Conservation (phyloP, 2,113 vertebrate genomes). For the Notothenia coriiceps region DNA sequence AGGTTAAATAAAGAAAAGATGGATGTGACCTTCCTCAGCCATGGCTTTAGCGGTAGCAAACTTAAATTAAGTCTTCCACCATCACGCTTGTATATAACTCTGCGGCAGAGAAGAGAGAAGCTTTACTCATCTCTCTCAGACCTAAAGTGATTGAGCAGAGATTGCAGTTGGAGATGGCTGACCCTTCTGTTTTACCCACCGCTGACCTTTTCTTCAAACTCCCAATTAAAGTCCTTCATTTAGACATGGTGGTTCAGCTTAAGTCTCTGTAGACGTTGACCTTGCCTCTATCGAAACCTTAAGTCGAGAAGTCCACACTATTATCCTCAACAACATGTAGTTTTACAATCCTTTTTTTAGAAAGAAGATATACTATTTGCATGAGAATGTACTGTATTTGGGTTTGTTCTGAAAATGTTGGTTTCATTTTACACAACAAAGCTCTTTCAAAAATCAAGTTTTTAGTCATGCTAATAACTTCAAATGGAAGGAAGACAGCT, state of each 20-base stretch:
- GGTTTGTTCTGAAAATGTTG: background rate
- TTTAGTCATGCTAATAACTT: background rate
- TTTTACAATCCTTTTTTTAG: background rate
- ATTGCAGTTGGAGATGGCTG: slow-evolving; percentile 12
- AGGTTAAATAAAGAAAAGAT: slow-evolving; percentile 30
- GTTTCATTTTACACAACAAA: no score
- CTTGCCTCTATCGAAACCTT: background rate
- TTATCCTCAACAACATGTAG: background rate
- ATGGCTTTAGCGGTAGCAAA: slow-evolving; percentile 11
- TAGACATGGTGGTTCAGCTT: background rate
- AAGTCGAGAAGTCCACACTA: background rate
- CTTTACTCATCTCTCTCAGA: background rate
- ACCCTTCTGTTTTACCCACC: slow-evolving; percentile 15
- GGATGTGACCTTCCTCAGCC: slow-evolving; percentile 31
- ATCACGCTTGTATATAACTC: background rate
- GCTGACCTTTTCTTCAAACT: slow-evolving; percentile 39
- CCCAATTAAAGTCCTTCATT: slow-evolving; percentile 44
- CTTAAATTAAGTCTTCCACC: slow-evolving; percentile 24
- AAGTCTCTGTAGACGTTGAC: background rate
- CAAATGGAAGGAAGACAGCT: background rate
- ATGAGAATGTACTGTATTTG: background rate
- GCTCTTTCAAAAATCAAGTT: background rate
- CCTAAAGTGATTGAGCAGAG: background rate
- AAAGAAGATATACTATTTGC: background rate
- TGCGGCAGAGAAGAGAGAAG: background rate